phyloP scores from a whole-genome alignment of 2,888 invertebrate genomes.

The Trissolcus japonicus region DNA sequence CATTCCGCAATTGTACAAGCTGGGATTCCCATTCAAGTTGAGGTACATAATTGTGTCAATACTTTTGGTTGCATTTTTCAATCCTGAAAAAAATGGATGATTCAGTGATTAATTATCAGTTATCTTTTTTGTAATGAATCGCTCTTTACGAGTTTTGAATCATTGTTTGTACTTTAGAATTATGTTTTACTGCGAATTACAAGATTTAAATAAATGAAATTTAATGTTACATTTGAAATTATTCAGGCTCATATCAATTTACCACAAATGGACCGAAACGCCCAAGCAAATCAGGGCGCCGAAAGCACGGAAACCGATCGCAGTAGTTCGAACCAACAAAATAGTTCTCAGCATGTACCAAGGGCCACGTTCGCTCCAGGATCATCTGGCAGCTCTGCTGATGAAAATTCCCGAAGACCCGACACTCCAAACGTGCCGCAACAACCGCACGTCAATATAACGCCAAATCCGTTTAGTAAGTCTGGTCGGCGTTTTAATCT shows the following conservation, averaged over 20 bases:
- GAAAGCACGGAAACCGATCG: constrained; percentile 60
- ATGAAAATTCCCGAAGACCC: constrained; percentile 58
- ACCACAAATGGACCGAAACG: constrained; percentile 60
- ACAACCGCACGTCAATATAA: constrained; percentile 52
- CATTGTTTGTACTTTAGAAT: background rate
- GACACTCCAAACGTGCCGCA: constrained; percentile 55
- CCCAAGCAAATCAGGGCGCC: constrained; percentile 63
- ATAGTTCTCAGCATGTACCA: constrained; percentile 53
- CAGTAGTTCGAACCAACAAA: constrained; percentile 54
- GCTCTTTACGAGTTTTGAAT: too few relatives aligned
- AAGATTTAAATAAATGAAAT: constrained; percentile 7
- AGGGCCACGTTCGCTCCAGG: constrained; percentile 50
- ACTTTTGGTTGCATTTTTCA: too few relatives aligned
- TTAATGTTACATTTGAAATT: background rate
- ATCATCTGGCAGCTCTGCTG: constrained; percentile 32
- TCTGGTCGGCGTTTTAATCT: background rate
- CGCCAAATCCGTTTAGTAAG: constrained; percentile 42
- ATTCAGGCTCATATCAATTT: constrained; percentile 69
- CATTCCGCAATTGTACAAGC: constrained; percentile 82
- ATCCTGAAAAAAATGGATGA: too few relatives aligned
- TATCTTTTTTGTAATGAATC: background rate
- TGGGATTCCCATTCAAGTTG: constrained; percentile 82
- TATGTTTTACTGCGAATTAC: background rate
- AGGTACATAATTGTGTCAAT: constrained; percentile 68
- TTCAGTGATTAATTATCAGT: background rate